Evolutionary conservation across 2,888 invertebrate genomes (phyloP).

Genomic region (Meghimatium bilineatum): DNA sequence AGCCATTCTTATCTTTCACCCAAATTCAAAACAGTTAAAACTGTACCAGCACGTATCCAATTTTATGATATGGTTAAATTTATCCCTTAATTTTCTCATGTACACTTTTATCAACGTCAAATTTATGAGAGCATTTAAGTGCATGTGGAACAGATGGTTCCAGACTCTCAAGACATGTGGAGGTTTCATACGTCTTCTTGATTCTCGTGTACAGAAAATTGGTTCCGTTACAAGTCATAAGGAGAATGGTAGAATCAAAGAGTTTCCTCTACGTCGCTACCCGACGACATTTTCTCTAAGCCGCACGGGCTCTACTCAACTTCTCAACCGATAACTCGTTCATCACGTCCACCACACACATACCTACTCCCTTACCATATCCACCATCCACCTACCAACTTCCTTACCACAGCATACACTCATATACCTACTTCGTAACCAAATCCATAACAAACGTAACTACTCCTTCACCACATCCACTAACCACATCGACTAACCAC

Average conservation of each 20-base stretch:
- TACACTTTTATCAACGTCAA: constrained; percentile 73
- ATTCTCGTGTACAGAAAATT: background rate
- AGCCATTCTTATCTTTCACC: constrained; percentile 36
- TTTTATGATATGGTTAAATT: constrained; percentile 68
- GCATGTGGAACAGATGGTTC: constrained; percentile 1
- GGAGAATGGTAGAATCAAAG: background rate
- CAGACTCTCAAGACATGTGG: background rate
- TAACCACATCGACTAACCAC: too few species aligned
- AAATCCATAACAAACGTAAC: too few species aligned
- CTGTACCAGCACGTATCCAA: constrained; percentile 64
- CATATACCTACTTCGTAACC: too few species aligned
- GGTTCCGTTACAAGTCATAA: background rate
- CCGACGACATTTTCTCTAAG: background rate
- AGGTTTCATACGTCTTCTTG: background rate
- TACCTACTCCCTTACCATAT: too few species aligned
- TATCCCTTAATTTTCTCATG: constrained; percentile 73
- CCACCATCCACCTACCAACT: too few species aligned
- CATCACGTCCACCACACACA: too few species aligned
- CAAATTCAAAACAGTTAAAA: constrained; percentile 26
- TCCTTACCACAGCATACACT: too few species aligned
- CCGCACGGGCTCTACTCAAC: background rate
- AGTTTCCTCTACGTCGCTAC: background rate
- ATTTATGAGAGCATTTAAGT: constrained; percentile 38
- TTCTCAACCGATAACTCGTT: background rate
- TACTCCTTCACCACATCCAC: too few species aligned